These are phyloP conservation scores for Conops quadrifasciatus DNA, from an alignment of 2,888 invertebrate species.

Conservation along the genomic window DNA sequence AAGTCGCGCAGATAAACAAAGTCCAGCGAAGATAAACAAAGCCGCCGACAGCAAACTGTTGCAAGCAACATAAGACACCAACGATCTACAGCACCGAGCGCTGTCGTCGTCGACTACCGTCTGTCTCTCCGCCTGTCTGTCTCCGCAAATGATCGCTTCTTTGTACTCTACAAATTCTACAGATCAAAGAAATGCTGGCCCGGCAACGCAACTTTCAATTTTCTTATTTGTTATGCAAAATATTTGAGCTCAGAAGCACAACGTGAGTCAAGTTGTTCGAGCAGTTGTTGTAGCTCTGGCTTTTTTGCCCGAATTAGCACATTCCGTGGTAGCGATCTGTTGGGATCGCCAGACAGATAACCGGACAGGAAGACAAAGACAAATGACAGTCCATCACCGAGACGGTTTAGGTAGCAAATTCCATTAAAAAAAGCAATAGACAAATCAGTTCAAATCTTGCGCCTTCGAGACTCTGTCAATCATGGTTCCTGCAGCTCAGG, in stretches of 20 bases:
- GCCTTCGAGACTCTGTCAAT: not conserved
- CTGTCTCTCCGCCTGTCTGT: slow-evolving; percentile 1
- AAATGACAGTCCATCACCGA: not conserved
- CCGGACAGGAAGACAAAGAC: not conserved
- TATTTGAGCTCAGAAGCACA: not conserved
- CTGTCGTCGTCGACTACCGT: not conserved
- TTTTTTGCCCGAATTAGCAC: slow-evolving; percentile 6
- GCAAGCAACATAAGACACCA: slow-evolving; percentile 19
- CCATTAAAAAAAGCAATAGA: not conserved
- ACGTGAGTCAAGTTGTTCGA: not conserved
- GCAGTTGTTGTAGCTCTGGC: not conserved
- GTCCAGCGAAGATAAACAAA: slow-evolving; percentile 25
- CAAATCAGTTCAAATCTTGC: slow-evolving; percentile 7
- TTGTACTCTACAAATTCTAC: not conserved
- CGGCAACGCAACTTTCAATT: slow-evolving; percentile 25
- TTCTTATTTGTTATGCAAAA: slow-evolving; percentile 30
- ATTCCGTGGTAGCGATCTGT: not conserved
- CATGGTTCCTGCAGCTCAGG: not conserved
- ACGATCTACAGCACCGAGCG: not conserved
- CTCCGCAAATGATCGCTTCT: not conserved
- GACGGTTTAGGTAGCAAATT: not conserved
- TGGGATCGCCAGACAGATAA: not conserved
- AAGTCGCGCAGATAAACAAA: slow-evolving; percentile 29
- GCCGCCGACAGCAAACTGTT: slow-evolving; percentile 24
- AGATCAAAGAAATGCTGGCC: slow-evolving; percentile 25